Percentiles rank a stretch among this genome's conserved stretches.
These are phyloP conservation scores for Cairina moschata DNA, from an alignment of 2,113 vertebrate species.

Conservation along the genomic window DNA sequence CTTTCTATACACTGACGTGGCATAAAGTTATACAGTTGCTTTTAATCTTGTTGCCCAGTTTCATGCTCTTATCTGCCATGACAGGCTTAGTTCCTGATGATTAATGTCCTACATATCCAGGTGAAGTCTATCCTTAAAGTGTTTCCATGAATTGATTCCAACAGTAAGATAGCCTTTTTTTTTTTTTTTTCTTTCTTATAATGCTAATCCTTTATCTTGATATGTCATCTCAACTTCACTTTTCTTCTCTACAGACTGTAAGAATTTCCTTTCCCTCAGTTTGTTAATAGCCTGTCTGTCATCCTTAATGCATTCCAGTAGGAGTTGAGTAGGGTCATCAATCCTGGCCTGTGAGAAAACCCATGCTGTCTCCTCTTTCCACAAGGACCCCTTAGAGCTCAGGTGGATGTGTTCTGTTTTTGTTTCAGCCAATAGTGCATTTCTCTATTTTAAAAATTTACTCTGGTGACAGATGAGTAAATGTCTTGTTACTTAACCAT, in stretches of 20 bases:
- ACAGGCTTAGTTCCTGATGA: neutral
- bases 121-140: neutral
- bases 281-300: neutral
- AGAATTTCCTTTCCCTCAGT: neutral
- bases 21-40: neutral
- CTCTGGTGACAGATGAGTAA: neutral
- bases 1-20: neutral
- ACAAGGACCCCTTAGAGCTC: neutral
- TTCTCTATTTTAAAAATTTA: neutral
- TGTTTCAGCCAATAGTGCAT: neutral
- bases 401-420: neutral
- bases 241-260: neutral
- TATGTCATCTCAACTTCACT: neutral
- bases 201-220: neutral
- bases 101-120: neutral
- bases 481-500: neutral
- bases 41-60: neutral
- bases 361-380: neutral
- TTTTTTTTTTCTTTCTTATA: neutral
- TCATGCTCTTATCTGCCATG: neutral
- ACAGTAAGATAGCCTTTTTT: neutral
- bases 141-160: neutral
- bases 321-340: neutral
- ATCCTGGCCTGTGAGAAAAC: neutral
- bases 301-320: neutral